Evolutionary conservation across 2,113 vertebrate species (phyloP), one percentile per base, ranked within the genome.

Genomic region (Boulengeromyrus knoepffleri): DNA sequence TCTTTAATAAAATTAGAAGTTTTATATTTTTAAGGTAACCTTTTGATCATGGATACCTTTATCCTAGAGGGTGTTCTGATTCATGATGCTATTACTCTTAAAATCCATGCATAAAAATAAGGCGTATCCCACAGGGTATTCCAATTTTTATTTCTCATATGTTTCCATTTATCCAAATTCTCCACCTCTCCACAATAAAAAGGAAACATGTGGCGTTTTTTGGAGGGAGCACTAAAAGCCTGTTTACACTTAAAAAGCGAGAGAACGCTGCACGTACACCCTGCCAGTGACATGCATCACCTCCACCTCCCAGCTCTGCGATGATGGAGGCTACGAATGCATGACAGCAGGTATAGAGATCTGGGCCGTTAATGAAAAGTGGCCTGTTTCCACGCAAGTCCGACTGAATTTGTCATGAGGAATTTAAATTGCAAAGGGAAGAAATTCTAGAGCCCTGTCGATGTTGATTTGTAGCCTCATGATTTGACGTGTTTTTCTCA

Each of bases 11-110:
- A 80, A 80, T 42, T 80, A 42, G 15, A 49, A 85, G 49, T 27
- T 47, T 89, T 50, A 46, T 21, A 27, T 77, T 50, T 74, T n/a
- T 88, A 50, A 31, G 36, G 46, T 84, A 13, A 36, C n/a, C 58
- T 88, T 88, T 88, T 53, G 74, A 89, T 89, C 88, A 89, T 19
- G n/a, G 27, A 21, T 3, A 42, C 45, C 15, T 52, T 89, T 50
- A 31, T 83, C 31, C 46, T 46, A 83, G 24, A 17, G 62, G 15
- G 88, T 45, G 42, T 89, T 47, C 66, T 27, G 62, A 62, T 89
- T 74, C 45, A 46, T 74, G 46, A 17, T 74, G 88, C 88, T 70
- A 36, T 89, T 89, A 74, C 47, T 49, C 24, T 88, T 74, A 47
- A 9, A 47, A 88, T 88, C n/a, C 45, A 49, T 70, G 62, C 58